Percentiles rank a stretch among this genome's conserved stretches.
Evolutionary conservation across 1,140 invertebrate genomes (phyloP).

Genomic region (Phthorimaea operculella): DNA sequence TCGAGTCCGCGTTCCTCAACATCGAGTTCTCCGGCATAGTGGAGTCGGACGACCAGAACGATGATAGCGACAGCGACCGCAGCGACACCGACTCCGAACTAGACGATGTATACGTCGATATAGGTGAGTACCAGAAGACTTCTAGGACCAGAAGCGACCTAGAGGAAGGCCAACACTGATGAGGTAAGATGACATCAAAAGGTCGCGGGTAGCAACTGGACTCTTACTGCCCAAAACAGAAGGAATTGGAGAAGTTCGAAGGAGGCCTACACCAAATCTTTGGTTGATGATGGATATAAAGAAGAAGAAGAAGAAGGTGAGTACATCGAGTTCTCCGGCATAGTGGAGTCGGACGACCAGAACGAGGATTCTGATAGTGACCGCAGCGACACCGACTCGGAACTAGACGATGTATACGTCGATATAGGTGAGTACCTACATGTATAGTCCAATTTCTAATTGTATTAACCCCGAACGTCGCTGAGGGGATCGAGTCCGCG

Average conservation of each 20-base stretch:
- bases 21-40: conserved; percentile 68
- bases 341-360: conserved; percentile 63
- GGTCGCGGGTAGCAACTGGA: too few relatives aligned
- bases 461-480: conserved; percentile 58
- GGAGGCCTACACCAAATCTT: too few relatives aligned
- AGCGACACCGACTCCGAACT: conserved; percentile 58
- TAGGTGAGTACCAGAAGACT: conserved; percentile 66
- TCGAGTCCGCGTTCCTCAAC: conserved; percentile 65
- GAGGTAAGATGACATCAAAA: too few relatives aligned
- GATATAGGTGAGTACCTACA: conserved; percentile 64
- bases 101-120: conserved; percentile 61
- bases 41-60: conserved; percentile 57
- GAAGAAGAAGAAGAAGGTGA: too few relatives aligned
- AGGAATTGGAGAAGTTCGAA: too few relatives aligned
- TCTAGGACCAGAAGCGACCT: too few relatives aligned
- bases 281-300: too few relatives aligned
- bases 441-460: too few relatives aligned
- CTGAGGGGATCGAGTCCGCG: conserved; percentile 63
- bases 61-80: conserved; percentile 49
- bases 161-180: too few relatives aligned
- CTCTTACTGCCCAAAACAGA: too few relatives aligned
- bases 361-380: conserved; percentile 53
- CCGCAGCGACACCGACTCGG: conserved; percentile 54
- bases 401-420: conserved; percentile 59
- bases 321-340: conserved; percentile 66